Evolutionary conservation across 2,888 invertebrate species (phyloP), one percentile per base, ranked within the genome.

Genomic region (Eucera pruinosa): DNA sequence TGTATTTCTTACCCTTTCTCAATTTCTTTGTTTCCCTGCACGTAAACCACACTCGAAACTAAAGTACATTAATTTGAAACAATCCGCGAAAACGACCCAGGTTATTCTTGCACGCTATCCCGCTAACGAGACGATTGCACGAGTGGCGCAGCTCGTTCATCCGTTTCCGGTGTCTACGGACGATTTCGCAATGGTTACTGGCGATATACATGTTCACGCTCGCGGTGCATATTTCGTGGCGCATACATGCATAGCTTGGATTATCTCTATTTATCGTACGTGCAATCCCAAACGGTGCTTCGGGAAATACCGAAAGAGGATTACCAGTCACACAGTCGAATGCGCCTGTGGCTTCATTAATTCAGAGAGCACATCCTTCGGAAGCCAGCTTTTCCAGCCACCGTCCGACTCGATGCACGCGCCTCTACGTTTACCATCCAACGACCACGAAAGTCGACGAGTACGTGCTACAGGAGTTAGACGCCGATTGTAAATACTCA

Each of bases 261-360:
- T 87, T 87, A 87, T 87, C 86, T 87, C 82, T 86, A 81, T 87
- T 87, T 87, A 87, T 82, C 81, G 86, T 85, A 85, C 81, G 62
- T 70, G 76, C 75, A 73, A 77, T 80, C 60, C 66, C 70, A 52
- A 72, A 74, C 78, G 72, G 79, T 79, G 81, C 71, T 75, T 73
- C 64, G 65, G 83, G 75, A 81, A 82, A 83, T 80, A 74, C 81
- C 77, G 74, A 79, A 77, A 79, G 80, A 78, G 83, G 84, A 87
- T 87, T 87, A 87, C 77, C 74, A 68, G 82, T 76, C 76, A 76
- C 80, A 78, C 54, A 58, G 81, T 48, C 70, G 75, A 80, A 79
- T 79, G 82, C 81, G 75, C 78, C 69, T 78, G 80, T 65, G 80
- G 84, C 81, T 83, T 85, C 84, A 84, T 83, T 84, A 85, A 84